Evolutionary conservation across 1,140 invertebrate genomes (phyloP), one percentile per base, ranked within the genome.

Genomic region (Carposina sasakii): DNA sequence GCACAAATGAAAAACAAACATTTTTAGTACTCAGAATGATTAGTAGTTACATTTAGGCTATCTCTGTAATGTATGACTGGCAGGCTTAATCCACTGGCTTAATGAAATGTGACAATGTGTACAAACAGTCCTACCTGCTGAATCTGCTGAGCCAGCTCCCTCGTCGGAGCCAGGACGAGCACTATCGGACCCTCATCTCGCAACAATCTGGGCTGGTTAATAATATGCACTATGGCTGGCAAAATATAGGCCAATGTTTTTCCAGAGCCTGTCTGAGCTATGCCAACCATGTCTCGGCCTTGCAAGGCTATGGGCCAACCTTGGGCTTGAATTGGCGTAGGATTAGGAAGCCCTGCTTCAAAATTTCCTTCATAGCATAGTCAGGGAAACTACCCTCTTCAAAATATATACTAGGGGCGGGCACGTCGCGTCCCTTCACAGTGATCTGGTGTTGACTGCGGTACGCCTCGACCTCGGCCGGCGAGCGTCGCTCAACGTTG

Each of bases 121-220:
- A n/a, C n/a, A n/a, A n/a, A n/a, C n/a, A n/a, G n/a, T n/a, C 9
- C 62, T 63, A 99, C 97, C 85, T 93, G 91, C 74, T 97, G 92
- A 54, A 98, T 97, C 82, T 98, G 96, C 67, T 97, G 95, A 1
- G 96, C 96, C 20, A 98, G 83, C 77, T 98, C 96, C 67, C 96
- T 86, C 12, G 96, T 98, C 1, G 96, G 96, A 15, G 95, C 94
- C 22, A 98, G 82, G 12, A 97, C 91, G 3, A 98, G 86, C 12
- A 92, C 94, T 68, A 96, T 94, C 0, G 94, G 94, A 20, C 94
- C 95, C 81, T 96, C 94, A 52, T 94, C 92, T 42, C 91, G 81
- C 58, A 89, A 85, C 16, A 96, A 69, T 34, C 90, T 89, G 2
- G 91, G 89, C 67, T 97, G 95, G 67, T 95, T 90, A 52, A 94